Percentiles rank a stretch among this genome's conserved stretches.
phyloP scores from a whole-genome alignment of 2,113 vertebrate species.

The Siphamia tubifer region DNA sequence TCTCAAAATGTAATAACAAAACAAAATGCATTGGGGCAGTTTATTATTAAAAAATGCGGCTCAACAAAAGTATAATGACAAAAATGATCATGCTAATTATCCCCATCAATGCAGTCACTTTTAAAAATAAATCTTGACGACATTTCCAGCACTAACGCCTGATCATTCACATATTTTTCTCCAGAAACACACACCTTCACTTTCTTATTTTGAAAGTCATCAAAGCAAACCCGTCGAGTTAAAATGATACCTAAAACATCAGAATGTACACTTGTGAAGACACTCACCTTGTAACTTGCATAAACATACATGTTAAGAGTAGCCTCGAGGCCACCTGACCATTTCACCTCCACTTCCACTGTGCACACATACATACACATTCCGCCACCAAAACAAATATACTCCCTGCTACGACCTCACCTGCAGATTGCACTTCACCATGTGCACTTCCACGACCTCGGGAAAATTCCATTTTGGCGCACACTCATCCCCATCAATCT shows the following conservation, averaged over 20 bases:
- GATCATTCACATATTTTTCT: too few relatives aligned
- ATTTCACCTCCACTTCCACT: neutral
- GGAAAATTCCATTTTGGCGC: constrained; percentile 56
- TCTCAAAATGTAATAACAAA: too few relatives aligned
- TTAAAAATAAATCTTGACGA: too few relatives aligned
- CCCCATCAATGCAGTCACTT: too few relatives aligned
- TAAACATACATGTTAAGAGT: constrained; percentile 40
- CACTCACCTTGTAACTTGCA: constrained; percentile 30
- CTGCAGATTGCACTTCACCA: constrained; percentile 27
- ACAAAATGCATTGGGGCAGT: too few relatives aligned
- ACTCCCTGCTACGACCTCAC: constrained; percentile 12
- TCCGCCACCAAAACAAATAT: constrained; percentile 29
- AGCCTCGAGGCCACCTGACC: constrained; percentile 41
- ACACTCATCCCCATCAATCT: constrained; percentile 62
- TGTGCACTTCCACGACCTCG: constrained; percentile 35
- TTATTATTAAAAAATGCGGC: too few relatives aligned
- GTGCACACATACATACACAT: neutral
- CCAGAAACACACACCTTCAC: too few relatives aligned
- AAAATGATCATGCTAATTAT: too few relatives aligned
- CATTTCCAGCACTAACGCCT: too few relatives aligned
- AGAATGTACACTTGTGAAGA: neutral
- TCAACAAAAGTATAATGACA: too few relatives aligned
- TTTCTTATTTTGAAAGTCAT: too few relatives aligned
- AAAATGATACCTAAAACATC: neutral
- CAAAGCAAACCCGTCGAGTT: too few relatives aligned